Base-by-base conservation (phyloP, 1,140 invertebrate species). In the Drosophila equinoxialis region DNA sequence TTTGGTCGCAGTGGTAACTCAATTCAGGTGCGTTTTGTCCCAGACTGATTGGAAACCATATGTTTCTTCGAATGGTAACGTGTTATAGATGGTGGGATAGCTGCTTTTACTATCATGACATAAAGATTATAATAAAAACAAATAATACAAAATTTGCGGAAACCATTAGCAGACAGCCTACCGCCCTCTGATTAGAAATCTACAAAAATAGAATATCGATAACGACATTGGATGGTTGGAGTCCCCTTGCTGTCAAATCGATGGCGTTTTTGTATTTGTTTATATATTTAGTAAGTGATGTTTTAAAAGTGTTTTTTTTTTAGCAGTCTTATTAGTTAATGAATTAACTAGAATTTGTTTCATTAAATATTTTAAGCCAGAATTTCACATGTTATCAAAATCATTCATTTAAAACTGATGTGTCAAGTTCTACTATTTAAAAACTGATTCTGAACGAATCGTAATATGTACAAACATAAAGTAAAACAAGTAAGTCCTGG, bases 1-100 rank as follows among this genome's bases (percentile, higher is more conserved):
- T 90, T 91, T 35, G 79, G 81, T 8, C 91, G 83, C n/a, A 64
- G 69, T 64, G 78, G 75, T 17, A 90, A 64, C 69, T 71, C 90
- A 0, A 67, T 78, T 8, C 90, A 91, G 90, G 90, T 91, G 72
- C 54, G 79, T 80, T 59, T 61, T 64, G 66, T 13, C 61, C 55
- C 17, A 39, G 69, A 48, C 45, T 68, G 57, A 58, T 51, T 7
- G 17, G 8, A 51, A 51, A 51, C 69, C 81, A 77, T 81, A 30
- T 30, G 30, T 30, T 30, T 30, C 30, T 6, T 30, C 3, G 30
- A 30, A 30, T 85, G 74, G 60, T 72, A 57, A 48, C 45, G 45
- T 48, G 14, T 7, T 17, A 20, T 17, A 20, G 17, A 11, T 51
- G 17, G 11, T 39, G 17, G 45, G 17, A 23, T 51, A 51, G 8